Evolutionary conservation across 2,797 vertebrate genomes (phyloP).

Genomic region (Myiothlypis coronata): DNA sequence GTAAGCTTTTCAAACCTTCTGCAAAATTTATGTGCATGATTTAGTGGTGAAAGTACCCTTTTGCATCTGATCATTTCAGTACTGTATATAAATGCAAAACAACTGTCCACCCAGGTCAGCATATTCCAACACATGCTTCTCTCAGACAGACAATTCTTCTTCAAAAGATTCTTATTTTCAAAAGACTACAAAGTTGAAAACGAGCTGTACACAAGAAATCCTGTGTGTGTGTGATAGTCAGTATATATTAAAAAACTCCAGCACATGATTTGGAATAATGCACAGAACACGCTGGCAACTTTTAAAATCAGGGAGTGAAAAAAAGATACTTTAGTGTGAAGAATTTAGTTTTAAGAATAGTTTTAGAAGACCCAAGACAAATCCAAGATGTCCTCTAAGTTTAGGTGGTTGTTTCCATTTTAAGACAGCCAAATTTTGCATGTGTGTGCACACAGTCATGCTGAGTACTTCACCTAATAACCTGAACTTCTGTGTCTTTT

Average conservation of each 20-base stretch:
- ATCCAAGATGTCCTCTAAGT: not conserved
- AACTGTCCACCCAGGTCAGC: not conserved
- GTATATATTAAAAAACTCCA: not conserved
- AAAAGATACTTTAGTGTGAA: not conserved
- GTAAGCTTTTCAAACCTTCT: not conserved
- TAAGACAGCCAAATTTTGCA: not conserved
- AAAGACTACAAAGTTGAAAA: not conserved
- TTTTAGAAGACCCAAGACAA: not conserved
- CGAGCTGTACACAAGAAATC: not conserved
- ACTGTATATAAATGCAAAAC: not conserved
- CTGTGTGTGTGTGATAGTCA: not conserved
- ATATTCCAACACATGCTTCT: not conserved
- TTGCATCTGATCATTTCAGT: not conserved
- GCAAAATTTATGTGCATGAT: not conserved
- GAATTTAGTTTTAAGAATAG: not conserved
- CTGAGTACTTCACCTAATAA: not conserved
- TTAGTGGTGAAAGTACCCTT: not conserved
- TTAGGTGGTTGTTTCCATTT: not conserved
- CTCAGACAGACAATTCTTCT: not conserved
- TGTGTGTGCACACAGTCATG: accelerated
- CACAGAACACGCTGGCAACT: not conserved
- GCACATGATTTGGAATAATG: not conserved
- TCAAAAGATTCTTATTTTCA: not conserved
- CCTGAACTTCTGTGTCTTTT: not conserved
- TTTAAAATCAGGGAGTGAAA: not conserved